These are phyloP conservation scores for Myiopsitta monachus DNA, from an alignment of 2,113 vertebrate genomes.

Conservation along the genomic window DNA sequence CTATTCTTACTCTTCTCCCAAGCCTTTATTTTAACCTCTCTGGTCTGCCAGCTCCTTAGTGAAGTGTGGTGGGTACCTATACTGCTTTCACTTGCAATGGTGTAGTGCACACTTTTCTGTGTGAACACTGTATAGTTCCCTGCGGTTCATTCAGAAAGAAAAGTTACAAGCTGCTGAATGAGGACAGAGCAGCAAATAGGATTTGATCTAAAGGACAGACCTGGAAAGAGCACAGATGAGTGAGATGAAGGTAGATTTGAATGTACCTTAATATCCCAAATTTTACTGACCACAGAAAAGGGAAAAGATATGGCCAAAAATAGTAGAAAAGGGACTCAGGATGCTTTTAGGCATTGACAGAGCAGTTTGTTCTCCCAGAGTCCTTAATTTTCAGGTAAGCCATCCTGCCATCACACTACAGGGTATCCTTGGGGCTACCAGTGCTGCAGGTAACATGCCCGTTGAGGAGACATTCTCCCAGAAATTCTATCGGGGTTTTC, in stretches of 20 bases:
- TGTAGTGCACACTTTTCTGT: neutral
- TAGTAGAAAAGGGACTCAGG: neutral
- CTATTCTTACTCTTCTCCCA: neutral
- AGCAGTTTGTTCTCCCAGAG: neutral
- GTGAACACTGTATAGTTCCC: neutral
- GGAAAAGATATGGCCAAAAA: neutral
- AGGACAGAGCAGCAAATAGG: neutral
- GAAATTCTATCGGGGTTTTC: neutral
- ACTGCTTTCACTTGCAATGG: neutral
- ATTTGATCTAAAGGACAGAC: neutral
- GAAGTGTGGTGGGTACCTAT: neutral
- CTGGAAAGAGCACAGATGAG: neutral
- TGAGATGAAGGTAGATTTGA: neutral
- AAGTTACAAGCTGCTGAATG: neutral
- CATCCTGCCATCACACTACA: neutral
- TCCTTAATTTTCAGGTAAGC: neutral
- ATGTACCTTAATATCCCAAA: neutral
- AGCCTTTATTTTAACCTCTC: neutral
- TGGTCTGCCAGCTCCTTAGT: neutral
- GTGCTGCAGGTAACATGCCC: rapidly evolving
- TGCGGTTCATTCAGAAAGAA: neutral
- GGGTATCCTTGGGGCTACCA: neutral
- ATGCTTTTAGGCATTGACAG: neutral
- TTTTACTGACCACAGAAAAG: neutral
- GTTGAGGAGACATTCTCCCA: neutral